Percentiles rank a stretch among this genome's conserved stretches.
Conservation (phyloP, 2,113 vertebrate species). For the Collichthys lucidus region DNA sequence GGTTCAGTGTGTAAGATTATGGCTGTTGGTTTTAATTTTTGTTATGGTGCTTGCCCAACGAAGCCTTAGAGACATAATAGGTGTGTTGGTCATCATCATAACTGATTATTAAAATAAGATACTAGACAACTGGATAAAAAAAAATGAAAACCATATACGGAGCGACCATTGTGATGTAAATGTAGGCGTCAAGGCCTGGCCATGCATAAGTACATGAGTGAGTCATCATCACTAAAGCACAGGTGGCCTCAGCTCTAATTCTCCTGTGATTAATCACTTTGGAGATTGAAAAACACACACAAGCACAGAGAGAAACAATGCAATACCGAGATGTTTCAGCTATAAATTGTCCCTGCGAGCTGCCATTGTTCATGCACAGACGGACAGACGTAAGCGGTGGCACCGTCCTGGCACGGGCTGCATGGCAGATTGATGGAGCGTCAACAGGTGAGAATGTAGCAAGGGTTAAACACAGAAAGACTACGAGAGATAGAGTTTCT, state of each 20-base stretch:
- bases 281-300: conserved; percentile 52
- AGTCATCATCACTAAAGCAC: conserved; percentile 16
- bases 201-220: not conserved
- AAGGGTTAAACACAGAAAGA: conserved; percentile 50
- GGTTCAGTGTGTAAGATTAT: too few relatives aligned
- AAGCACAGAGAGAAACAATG: conserved; percentile 19
- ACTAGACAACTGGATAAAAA: not conserved
- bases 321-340: conserved; percentile 17
- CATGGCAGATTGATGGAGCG: conserved; percentile 55
- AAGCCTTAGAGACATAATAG: too few relatives aligned
- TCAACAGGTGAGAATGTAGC: conserved; percentile 81
- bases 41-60: too few relatives aligned
- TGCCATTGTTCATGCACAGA: conserved; percentile 48
- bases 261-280: conserved; percentile 47
- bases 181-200: not conserved
- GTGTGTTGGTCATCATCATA: too few relatives aligned
- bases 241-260: not conserved
- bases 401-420: conserved; percentile 53
- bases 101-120: not conserved
- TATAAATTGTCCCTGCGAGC: conserved; percentile 63
- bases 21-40: too few relatives aligned
- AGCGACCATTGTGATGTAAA: not conserved
- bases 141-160: not conserved
- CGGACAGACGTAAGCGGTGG: conserved; percentile 10
- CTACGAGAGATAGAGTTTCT: conserved; percentile 62